Evolutionary conservation across 2,888 invertebrate genomes (phyloP).

Genomic region (Torymus auratus): DNA sequence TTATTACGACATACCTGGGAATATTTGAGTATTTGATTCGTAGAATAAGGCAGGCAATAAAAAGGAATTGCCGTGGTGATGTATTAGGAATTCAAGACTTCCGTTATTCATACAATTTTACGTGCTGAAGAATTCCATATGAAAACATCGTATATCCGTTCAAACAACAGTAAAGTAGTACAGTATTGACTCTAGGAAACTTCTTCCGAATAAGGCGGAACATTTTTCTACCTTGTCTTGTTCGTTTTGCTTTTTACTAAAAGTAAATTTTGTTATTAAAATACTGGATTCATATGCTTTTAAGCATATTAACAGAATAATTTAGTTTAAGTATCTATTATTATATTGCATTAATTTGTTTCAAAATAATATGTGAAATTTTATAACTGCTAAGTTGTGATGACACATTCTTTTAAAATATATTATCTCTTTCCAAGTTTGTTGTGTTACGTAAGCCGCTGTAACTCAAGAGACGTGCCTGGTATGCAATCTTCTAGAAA

Average conservation of each 20-base stretch:
- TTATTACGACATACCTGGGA: constrained; percentile 16
- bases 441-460: too few species aligned
- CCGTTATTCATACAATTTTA: constrained; percentile 52
- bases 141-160: constrained; percentile 47
- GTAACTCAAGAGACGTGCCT: too few species aligned
- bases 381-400: too few species aligned
- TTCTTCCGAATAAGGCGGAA: constrained; percentile 23
- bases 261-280: not conserved
- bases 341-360: too few species aligned
- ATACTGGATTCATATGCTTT: not conserved
- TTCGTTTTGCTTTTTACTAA: not conserved
- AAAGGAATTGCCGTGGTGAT: constrained; percentile 42
- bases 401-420: too few species aligned
- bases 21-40: constrained; percentile 40
- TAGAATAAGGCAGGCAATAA: constrained; percentile 5
- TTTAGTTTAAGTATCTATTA: too few species aligned
- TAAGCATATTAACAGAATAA: too few species aligned
- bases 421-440: too few species aligned
- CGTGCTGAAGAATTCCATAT: constrained; percentile 37
- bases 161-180: constrained; percentile 47
- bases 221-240: constrained; percentile 3
- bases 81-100: constrained; percentile 48
- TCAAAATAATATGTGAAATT: not conserved
- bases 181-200: constrained; percentile 44
- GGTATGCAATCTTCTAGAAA: too few species aligned